Evolutionary conservation across 2,113 vertebrate species (phyloP).

Genomic region (Python bivittatus): DNA sequence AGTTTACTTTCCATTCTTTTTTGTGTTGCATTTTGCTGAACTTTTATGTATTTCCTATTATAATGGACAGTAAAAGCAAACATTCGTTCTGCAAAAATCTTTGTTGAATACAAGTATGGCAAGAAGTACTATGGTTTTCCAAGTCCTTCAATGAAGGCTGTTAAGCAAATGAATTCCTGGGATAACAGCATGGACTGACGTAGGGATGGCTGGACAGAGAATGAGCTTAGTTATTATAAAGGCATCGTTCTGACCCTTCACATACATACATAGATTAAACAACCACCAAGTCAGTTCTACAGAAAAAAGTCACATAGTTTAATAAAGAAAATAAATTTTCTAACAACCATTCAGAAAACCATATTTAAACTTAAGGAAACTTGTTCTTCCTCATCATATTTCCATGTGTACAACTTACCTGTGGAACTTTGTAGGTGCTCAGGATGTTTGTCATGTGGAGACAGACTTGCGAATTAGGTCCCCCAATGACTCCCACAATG

Average conservation of each 20-base stretch:
- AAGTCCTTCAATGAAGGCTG: not conserved
- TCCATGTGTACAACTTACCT: not conserved
- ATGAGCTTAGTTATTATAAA: not conserved
- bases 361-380: not conserved
- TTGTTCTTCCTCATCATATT: not conserved
- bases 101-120: not conserved
- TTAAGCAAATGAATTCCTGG: not conserved
- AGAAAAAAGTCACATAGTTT: not conserved
- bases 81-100: not conserved
- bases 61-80: not conserved
- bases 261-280: not conserved
- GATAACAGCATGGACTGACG: not conserved
- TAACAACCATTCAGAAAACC: not conserved
- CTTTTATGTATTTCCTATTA: not conserved
- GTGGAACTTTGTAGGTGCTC: not conserved
- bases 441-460: not conserved
- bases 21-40: not conserved
- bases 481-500: not conserved
- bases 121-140: not conserved
- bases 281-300: not conserved
- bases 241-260: not conserved
- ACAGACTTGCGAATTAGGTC: not conserved
- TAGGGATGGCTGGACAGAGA: not conserved
- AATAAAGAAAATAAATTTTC: not conserved
- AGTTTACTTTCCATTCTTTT: not conserved